Evolutionary conservation across 1,140 invertebrate species (phyloP).

Genomic region (Hyposmocoma kahamanoa): DNA sequence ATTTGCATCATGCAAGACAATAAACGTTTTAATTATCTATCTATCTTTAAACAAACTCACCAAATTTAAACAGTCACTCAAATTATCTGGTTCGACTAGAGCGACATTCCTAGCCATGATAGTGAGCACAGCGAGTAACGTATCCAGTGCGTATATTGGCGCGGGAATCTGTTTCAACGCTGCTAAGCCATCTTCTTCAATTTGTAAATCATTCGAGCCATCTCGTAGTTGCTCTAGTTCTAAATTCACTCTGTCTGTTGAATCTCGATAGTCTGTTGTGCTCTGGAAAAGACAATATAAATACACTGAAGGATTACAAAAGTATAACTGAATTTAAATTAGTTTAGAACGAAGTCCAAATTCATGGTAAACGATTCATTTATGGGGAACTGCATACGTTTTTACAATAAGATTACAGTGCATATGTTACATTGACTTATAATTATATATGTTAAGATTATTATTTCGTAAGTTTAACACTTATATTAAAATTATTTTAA

Average conservation of each 20-base stretch:
- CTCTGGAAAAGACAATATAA: conserved; percentile 17
- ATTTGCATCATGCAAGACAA: no score
- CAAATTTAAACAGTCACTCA: conserved; percentile 29
- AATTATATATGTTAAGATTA: no score
- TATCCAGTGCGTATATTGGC: conserved; percentile 45
- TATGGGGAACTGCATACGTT: no score
- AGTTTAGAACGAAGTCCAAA: no score
- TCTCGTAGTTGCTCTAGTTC: conserved; percentile 41
- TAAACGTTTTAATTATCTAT: no score
- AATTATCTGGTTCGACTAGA: conserved; percentile 25
- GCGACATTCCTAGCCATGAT: conserved; percentile 41
- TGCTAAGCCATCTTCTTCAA: conserved; percentile 29
- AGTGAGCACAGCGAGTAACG: conserved; percentile 31
- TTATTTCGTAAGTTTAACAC: no score
- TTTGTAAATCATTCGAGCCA: conserved; percentile 7
- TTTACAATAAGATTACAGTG: no score
- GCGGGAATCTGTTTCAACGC: conserved; percentile 45
- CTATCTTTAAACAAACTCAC: conserved; percentile 31
- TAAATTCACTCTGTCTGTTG: conserved; percentile 33
- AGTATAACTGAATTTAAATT: no score
- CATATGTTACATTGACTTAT: no score
- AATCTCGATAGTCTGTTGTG: conserved; percentile 27
- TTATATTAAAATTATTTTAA: no score
- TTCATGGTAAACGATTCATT: no score
- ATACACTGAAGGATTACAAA: no score